These are phyloP conservation scores for Zapus hudsonius DNA, from an alignment of 2,113 vertebrate species.

Conservation along the genomic window DNA sequence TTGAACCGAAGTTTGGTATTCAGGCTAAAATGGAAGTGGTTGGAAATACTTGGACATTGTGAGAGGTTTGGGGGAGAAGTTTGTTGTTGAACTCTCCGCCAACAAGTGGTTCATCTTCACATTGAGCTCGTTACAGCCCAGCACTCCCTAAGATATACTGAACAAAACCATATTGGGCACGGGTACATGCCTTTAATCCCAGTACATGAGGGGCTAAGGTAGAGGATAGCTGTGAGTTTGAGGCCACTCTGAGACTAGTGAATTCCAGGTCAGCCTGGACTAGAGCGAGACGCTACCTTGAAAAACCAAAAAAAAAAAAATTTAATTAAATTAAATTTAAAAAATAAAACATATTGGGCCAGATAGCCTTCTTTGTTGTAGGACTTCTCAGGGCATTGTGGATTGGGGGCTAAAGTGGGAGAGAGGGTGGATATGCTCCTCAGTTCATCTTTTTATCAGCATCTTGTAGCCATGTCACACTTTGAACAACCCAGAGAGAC, in stretches of 20 bases:
- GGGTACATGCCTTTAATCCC: no score
- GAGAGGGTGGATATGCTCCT: neutral
- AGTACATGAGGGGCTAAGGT: no score
- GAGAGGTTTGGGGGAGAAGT: neutral
- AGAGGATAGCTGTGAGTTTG: no score
- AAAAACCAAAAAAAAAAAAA: no score
- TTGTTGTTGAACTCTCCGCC: neutral
- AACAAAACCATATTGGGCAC: neutral
- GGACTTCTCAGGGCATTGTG: neutral
- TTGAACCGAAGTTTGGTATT: neutral
- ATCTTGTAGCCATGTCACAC: neutral
- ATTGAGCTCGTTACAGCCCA: neutral
- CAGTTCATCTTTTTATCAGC: neutral
- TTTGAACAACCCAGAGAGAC: neutral
- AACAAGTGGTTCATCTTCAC: neutral
- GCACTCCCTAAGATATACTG: neutral
- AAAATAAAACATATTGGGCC: no score
- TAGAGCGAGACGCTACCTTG: no score
- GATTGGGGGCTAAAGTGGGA: no score
- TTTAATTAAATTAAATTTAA: no score
- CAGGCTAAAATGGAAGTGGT: neutral
- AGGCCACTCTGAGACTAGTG: no score
- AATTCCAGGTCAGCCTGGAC: no score
- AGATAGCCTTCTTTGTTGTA: neutral
- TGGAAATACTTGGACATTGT: neutral